Percentiles rank a stretch among this genome's conserved stretches.
Conservation (phyloP, 2,888 invertebrate species). For the Eudasyphora cyanicolor region DNA sequence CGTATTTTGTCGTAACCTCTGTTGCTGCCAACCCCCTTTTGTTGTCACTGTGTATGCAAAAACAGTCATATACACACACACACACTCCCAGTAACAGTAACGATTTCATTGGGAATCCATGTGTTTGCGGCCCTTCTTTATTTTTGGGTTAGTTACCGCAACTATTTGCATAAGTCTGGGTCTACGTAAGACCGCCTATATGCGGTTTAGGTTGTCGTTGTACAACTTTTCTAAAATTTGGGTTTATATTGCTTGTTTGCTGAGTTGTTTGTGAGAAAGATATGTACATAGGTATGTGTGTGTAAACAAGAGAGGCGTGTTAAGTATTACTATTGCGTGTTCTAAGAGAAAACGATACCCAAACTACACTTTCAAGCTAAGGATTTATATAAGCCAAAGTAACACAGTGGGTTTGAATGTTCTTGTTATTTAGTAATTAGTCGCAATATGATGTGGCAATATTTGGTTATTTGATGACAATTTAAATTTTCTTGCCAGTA, state of each 20-base stretch:
- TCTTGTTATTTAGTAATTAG: too few relatives aligned
- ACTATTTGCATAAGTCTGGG: constrained; percentile 27
- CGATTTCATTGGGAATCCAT: constrained; percentile 9
- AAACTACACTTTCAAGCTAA: background rate
- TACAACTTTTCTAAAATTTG: background rate
- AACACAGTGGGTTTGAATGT: background rate
- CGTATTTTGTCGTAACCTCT: constrained; percentile 16
- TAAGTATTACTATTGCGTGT: constrained; percentile 37
- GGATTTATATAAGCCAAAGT: background rate
- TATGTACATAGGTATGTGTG: background rate
- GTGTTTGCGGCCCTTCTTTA: background rate
- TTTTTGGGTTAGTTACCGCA: constrained; percentile 18
- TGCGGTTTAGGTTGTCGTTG: constrained; percentile 15
- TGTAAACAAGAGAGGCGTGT: constrained; percentile 35
- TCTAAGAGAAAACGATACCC: constrained; percentile 23
- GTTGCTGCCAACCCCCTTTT: background rate
- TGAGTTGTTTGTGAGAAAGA: background rate
- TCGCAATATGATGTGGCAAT: too few relatives aligned
- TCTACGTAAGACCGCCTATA: background rate
- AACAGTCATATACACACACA: too few relatives aligned
- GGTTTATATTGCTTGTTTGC: background rate
- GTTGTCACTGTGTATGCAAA: constrained; percentile 12
- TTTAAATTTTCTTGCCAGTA: too few relatives aligned
- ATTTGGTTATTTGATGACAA: too few relatives aligned
- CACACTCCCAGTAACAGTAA: too few relatives aligned